phyloP scores from a whole-genome alignment of 2,113 vertebrate genomes.

The Trematomus loennbergii region DNA sequence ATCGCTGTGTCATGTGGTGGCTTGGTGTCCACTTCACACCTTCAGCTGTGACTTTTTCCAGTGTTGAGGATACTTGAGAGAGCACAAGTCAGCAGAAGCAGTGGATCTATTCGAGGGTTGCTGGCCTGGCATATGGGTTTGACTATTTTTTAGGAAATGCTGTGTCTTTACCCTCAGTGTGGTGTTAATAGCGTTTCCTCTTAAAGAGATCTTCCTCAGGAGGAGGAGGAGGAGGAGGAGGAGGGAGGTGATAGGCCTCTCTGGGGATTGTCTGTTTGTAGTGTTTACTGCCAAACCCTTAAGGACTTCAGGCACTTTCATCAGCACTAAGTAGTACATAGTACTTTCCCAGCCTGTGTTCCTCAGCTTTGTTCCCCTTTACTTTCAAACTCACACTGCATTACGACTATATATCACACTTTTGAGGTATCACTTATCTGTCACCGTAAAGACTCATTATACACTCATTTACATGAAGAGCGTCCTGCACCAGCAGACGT shows the following conservation, averaged over 20 bases:
- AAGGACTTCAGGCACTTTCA: conserved; percentile 76
- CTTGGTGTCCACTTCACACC: conserved; percentile 74
- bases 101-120: conserved; percentile 42
- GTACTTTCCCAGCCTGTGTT: conserved; percentile 49
- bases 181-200: conserved; percentile 62
- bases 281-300: conserved; percentile 76
- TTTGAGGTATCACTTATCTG: conserved; percentile 43
- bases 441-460: conserved; percentile 40
- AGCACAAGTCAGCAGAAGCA: conserved; percentile 57
- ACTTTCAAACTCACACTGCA: conserved; percentile 8
- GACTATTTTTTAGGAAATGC: conserved; percentile 50
- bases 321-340: conserved; percentile 68
- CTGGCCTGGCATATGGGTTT: conserved; percentile 47
- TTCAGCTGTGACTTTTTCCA: conserved; percentile 66
- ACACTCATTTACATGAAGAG: conserved; percentile 51
- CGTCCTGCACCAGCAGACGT: conserved; percentile 35
- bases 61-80: conserved; percentile 53
- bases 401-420: not conserved
- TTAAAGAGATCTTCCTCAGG: conserved; percentile 55
- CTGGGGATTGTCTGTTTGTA: conserved; percentile 75
- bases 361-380: conserved; percentile 54
- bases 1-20: conserved; percentile 69
- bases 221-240: conserved; percentile 18
- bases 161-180: conserved; percentile 41
- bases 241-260: conserved; percentile 60